Evolutionary conservation across 1,140 invertebrate species (phyloP).

Genomic region (Drosophila santomea): DNA sequence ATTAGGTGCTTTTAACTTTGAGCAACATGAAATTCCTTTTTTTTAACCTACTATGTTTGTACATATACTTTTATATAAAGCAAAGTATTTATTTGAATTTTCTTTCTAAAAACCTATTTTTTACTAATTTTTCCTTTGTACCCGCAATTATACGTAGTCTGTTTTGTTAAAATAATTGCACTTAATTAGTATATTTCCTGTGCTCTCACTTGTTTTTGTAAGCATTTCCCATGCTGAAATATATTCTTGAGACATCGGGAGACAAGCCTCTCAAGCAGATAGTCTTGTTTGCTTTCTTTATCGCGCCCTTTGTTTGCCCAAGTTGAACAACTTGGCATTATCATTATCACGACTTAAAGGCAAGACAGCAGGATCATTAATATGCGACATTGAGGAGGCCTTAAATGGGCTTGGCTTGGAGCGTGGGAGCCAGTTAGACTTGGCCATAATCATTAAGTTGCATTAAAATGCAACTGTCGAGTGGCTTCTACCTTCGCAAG

Average conservation of each 20-base stretch:
- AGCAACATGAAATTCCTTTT: background rate
- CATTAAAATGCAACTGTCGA: constrained; percentile 29
- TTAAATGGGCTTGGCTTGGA: constrained; percentile 27
- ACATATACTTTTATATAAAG: background rate
- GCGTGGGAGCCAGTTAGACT: constrained; percentile 61
- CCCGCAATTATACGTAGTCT: background rate
- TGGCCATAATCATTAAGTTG: constrained; percentile 25
- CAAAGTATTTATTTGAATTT: background rate
- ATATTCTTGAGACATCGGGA: constrained; percentile 9
- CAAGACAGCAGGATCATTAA: constrained; percentile 56
- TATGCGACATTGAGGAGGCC: constrained; percentile 56
- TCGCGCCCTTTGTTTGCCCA: constrained; percentile 37
- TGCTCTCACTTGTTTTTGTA: background rate
- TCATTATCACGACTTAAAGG: constrained; percentile 47
- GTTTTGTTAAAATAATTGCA: background rate
- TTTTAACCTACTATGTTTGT: background rate
- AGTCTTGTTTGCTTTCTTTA: constrained; percentile 14
- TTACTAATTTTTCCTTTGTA: too few species aligned
- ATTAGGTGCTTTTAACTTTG: background rate
- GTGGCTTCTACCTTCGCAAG: constrained; percentile 1
- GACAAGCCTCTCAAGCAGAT: constrained; percentile 7
- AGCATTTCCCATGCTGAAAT: constrained; percentile 5
- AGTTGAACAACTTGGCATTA: constrained; percentile 31
- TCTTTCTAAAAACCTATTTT: too few species aligned
- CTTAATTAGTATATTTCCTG: background rate